phyloP scores from a whole-genome alignment of 2,113 vertebrate genomes.

The Psilopsiagon aurifrons region DNA sequence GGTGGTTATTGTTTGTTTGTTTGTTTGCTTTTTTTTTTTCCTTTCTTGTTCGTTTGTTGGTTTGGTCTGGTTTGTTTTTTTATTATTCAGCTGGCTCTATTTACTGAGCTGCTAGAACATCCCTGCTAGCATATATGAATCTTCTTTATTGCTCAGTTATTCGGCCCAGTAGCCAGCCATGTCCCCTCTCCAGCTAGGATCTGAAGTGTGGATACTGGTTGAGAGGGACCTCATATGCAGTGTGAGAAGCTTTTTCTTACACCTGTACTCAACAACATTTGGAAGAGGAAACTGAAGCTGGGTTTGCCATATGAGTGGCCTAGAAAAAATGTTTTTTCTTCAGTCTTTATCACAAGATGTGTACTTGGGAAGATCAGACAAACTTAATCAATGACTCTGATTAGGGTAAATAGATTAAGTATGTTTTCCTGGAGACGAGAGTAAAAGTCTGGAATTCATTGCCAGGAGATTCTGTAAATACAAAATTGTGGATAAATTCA shows the following conservation, averaged over 20 bases:
- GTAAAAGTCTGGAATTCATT: neutral
- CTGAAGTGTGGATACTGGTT: neutral
- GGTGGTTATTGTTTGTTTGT: neutral
- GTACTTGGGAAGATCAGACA: neutral
- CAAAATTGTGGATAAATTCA: neutral
- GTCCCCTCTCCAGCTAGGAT: neutral
- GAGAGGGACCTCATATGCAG: neutral
- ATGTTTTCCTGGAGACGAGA: neutral
- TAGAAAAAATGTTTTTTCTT: neutral
- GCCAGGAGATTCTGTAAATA: neutral
- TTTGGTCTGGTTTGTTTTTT: neutral
- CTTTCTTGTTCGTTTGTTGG: neutral
- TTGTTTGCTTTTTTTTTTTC: no score
- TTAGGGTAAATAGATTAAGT: neutral
- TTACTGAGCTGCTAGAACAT: neutral
- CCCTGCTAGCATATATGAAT: neutral
- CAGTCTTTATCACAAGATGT: neutral
- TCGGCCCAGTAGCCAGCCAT: neutral
- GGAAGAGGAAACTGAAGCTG: neutral
- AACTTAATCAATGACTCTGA: neutral
- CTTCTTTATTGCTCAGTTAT: neutral
- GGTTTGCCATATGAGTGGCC: neutral
- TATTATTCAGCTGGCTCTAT: neutral
- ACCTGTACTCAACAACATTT: neutral
- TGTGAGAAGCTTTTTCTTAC: neutral